A percentile compares a stretch with the other conserved stretches of the same genome.
These are phyloP conservation scores for Hypanus sabinus DNA, from an alignment of 2,113 vertebrate species.

Conservation along the genomic window DNA sequence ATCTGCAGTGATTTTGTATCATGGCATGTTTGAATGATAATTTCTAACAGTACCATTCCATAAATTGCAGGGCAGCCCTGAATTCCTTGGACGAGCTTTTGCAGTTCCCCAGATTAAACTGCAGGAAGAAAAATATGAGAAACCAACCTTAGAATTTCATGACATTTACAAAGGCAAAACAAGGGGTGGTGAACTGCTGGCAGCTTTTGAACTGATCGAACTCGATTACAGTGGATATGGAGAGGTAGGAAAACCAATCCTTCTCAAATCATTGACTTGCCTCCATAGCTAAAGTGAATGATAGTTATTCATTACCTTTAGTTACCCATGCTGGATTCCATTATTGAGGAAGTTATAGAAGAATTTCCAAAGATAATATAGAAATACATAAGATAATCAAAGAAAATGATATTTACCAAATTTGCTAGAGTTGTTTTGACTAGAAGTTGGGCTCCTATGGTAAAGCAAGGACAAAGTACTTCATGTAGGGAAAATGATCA, in stretches of 20 bases:
- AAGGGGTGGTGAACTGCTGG: conserved; percentile 73
- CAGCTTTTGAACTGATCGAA: conserved; percentile 82
- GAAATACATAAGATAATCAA: too few relatives aligned
- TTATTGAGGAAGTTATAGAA: too few relatives aligned
- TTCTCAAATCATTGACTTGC: background rate
- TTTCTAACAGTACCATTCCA: background rate
- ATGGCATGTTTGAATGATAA: background rate
- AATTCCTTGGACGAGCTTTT: conserved; percentile 72
- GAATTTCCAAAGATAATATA: too few relatives aligned
- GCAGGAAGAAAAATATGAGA: conserved; percentile 63
- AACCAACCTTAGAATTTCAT: conserved; percentile 72
- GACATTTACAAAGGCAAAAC: conserved; percentile 66
- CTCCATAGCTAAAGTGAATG: background rate
- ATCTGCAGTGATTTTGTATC: background rate
- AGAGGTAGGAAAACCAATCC: conserved; percentile 64
- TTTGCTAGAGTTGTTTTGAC: too few relatives aligned
- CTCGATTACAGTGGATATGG: conserved; percentile 73
- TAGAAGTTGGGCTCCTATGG: too few relatives aligned
- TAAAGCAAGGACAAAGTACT: too few relatives aligned
- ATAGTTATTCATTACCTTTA: too few relatives aligned
- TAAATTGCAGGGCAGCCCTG: conserved; percentile 58
- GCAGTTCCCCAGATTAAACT: conserved; percentile 75
- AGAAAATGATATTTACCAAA: too few relatives aligned
- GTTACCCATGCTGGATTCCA: too few relatives aligned
- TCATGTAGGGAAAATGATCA: too few relatives aligned